These are phyloP conservation scores for Calliopsis andreniformis DNA, from an alignment of 1,140 invertebrate species.

Conservation along the genomic window DNA sequence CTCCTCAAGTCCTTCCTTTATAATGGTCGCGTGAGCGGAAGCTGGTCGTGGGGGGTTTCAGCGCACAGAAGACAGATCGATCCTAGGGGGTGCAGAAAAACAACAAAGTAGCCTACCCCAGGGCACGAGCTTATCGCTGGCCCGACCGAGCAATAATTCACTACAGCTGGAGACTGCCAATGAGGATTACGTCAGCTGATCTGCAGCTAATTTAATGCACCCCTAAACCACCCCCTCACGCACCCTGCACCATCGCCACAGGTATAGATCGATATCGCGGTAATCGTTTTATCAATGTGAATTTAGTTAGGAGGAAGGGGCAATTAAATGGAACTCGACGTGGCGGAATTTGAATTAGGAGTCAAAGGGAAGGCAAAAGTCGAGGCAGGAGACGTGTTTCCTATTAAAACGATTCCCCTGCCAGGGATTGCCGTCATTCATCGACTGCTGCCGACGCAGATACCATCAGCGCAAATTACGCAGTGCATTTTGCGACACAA, in stretches of 20 bases:
- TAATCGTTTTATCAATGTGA: no score
- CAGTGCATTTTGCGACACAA: no score
- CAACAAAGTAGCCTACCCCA: slow-evolving; percentile 9
- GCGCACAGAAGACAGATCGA: slow-evolving; percentile 34
- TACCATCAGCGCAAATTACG: background rate
- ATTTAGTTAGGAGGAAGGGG: no score
- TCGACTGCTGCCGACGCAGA: no score
- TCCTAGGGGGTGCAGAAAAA: slow-evolving; percentile 5
- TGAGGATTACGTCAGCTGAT: slow-evolving; percentile 29
- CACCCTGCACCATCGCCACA: no score
- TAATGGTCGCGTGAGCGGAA: slow-evolving; percentile 7
- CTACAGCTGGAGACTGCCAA: slow-evolving; percentile 41
- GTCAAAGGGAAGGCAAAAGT: no score
- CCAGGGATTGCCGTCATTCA: no score
- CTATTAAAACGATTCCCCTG: no score
- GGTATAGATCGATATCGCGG: slow-evolving; percentile 10
- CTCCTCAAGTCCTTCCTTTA: background rate
- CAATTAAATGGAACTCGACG: no score
- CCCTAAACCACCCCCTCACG: background rate
- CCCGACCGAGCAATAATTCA: slow-evolving; percentile 39
- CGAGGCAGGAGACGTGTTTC: no score
- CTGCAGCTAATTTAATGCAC: slow-evolving; percentile 28
- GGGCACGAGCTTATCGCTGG: slow-evolving; percentile 21
- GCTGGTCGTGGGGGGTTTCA: slow-evolving; percentile 3
- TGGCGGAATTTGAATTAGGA: no score